Conservation (phyloP, 1,140 invertebrate genomes). For the Saccostrea cuccullata region DNA sequence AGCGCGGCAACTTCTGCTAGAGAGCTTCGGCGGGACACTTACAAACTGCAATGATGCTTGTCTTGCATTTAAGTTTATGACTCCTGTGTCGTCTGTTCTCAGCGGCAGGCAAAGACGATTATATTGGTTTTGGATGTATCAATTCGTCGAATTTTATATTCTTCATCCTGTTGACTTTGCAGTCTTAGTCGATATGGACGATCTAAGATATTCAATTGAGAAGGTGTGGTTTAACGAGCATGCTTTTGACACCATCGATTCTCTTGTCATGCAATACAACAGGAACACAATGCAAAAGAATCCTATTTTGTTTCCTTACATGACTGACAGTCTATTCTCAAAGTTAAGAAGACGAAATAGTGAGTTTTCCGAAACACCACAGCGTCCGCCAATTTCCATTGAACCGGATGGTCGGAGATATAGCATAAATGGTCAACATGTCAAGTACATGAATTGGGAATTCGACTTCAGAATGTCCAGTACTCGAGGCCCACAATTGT, state of each 20-base stretch:
- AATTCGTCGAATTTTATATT: constrained; percentile 53
- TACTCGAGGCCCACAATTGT: constrained; percentile 63
- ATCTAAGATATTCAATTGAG: constrained; percentile 53
- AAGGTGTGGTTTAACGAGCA: constrained; percentile 60
- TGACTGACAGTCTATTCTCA: constrained; percentile 55
- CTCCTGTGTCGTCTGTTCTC: constrained; percentile 56
- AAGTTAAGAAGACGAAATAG: constrained; percentile 54
- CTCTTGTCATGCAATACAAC: constrained; percentile 56
- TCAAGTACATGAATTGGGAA: constrained; percentile 70
- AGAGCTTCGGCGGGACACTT: constrained; percentile 64
- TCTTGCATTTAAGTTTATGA: constrained; percentile 52
- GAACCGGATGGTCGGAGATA: constrained; percentile 73
- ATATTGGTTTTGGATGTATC: constrained; percentile 61
- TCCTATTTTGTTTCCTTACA: constrained; percentile 53
- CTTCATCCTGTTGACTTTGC: constrained; percentile 62
- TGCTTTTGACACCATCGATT: constrained; percentile 55
- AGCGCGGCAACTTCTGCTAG: constrained; percentile 57
- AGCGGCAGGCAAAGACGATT: constrained; percentile 53
- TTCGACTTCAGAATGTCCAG: constrained; percentile 70
- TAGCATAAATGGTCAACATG: constrained; percentile 60
- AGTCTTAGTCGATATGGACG: constrained; percentile 58
- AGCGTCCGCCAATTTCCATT: constrained; percentile 55
- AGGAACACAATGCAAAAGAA: constrained; percentile 55
- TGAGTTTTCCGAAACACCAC: constrained; percentile 45
- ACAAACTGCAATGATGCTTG: constrained; percentile 64